Base-by-base conservation (phyloP, 2,797 vertebrate species). In the Lycodopsis pacificus region DNA sequence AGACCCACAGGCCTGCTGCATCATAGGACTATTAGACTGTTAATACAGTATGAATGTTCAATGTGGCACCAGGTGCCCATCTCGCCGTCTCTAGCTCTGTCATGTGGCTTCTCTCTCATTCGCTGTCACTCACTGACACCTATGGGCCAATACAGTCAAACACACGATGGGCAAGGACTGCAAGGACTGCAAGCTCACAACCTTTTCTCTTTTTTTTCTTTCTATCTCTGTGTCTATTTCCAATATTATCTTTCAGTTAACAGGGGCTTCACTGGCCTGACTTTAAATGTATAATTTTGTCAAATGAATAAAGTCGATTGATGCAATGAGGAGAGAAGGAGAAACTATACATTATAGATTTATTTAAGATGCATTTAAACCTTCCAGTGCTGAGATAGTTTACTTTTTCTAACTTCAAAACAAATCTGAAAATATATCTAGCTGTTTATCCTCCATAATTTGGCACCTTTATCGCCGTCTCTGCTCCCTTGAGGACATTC, bases 1-100 rank as follows among this genome's bases (percentile, higher is more conserved):
- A 92, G 76, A 81, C 59, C 81, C 74, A 84, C 67, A 73, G 81
- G 85, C 83, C 81, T 44, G 77, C 73, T 82, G 76, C 80, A 77
- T 77, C 76, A 11, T 78, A 79, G 84, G 78, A 86, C 87, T 85
- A 84, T 85, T 63, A 56, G 38, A 71, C 77, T 73, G 32, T 42
- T 68, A 56, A 68, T 79, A 71, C 71, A 72, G 67, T 40, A 38
- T 73, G 72, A 76, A 83, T 61, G 75, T 76, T 61, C 73, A 65
- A 71, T 65, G 75, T 69, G 80, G 73, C 81, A 80, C 77, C 73
- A 63, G 82, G 76, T 79, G 63, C 53, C 65, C 36, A 15, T 36
- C 48, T 27, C 76, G 76, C 63, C 9, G 10, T 42, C 53, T 71
- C 19, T 0, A 25, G 22, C 36, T 32, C 46, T 67, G 69, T 73